phyloP scores from a whole-genome alignment of 2,113 vertebrate species.

The Semicossyphus pulcher region DNA sequence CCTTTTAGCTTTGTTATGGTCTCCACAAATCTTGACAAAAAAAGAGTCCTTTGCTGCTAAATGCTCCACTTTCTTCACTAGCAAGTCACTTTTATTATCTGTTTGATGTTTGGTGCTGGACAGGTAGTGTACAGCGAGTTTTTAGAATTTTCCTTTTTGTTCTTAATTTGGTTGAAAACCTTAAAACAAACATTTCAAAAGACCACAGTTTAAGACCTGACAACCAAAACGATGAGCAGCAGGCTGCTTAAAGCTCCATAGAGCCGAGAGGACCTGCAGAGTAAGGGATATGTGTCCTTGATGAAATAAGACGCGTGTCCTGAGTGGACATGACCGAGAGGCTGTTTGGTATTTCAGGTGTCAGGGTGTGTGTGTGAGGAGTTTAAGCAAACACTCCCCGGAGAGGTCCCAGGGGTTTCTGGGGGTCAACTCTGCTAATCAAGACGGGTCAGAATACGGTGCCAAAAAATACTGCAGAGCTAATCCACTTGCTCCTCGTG shows the following conservation, averaged over 20 bases:
- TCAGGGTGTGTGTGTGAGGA: background rate
- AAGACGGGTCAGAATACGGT: conserved; percentile 8
- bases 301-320: conserved; percentile 2
- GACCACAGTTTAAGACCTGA: too few species aligned
- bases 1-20: too few species aligned
- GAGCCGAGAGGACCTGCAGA: background rate
- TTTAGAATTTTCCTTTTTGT: background rate
- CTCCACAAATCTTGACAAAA: too few species aligned
- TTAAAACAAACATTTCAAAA: too few species aligned
- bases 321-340: conserved; percentile 3
- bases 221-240: too few species aligned
- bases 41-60: too few species aligned
- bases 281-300: background rate
- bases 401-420: conserved; percentile 16
- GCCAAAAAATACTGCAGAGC: conserved; percentile 15
- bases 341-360: conserved; percentile 27
- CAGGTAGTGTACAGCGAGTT: too few species aligned
- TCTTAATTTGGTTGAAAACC: too few species aligned
- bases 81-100: background rate
- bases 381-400: conserved; percentile 13
- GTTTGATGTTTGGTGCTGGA: background rate
- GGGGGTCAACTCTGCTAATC: conserved; percentile 43
- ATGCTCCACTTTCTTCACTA: background rate
- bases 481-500: conserved; percentile 29
- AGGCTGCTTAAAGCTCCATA: background rate